These are phyloP conservation scores for Natator depressus DNA, from an alignment of 2,113 vertebrate species.

Conservation along the genomic window DNA sequence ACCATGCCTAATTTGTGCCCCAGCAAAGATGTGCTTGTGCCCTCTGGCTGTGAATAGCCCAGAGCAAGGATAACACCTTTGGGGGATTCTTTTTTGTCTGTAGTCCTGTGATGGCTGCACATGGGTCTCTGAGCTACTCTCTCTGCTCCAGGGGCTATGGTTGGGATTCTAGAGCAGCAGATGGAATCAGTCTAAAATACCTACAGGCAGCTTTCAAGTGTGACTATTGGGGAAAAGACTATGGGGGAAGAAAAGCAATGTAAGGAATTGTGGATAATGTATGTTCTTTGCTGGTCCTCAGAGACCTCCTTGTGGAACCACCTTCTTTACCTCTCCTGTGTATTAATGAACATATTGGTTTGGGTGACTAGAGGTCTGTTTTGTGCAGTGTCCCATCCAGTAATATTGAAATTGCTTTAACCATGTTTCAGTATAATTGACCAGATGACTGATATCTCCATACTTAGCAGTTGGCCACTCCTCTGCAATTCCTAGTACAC, in stretches of 20 bases:
- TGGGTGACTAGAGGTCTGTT: not conserved
- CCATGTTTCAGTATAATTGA: not conserved
- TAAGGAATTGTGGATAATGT: not conserved
- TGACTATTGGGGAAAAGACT: not conserved
- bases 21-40: not conserved
- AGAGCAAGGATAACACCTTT: not conserved
- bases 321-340: not conserved
- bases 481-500: not conserved
- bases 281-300: not conserved
- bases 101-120: not conserved
- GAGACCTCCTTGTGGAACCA: not conserved
- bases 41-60: not conserved
- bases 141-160: not conserved
- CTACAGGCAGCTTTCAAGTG: not conserved
- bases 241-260: not conserved
- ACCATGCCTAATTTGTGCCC: constrained; percentile 2
- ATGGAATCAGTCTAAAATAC: not conserved
- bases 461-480: not conserved
- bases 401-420: not conserved
- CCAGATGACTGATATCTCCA: not conserved
- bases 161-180: not conserved
- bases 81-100: accelerated
- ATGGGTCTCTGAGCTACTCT: not conserved
- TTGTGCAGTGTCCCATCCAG: accelerated
- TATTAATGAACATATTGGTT: not conserved